Evolutionary conservation across 2,113 vertebrate species (phyloP), one percentile per base, ranked within the genome.

Genomic region (Bufo gargarizans): DNA sequence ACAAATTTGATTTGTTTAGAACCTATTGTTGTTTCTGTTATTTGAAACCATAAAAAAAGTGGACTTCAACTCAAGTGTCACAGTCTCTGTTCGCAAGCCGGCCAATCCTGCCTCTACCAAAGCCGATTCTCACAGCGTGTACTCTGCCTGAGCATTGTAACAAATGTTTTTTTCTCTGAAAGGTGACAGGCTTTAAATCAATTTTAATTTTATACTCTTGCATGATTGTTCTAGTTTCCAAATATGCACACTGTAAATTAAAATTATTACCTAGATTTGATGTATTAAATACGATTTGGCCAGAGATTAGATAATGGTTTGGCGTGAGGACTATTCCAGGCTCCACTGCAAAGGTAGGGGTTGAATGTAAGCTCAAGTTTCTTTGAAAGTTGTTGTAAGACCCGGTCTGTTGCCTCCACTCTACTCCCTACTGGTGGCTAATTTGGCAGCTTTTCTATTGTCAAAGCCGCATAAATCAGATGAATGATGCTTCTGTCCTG

Each of bases 341-440:
- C 82, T 71, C 12, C 19, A 8, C 50, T 84, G n/a, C 12, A 9
- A 67, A 22, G 7, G n/a, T 45, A 43, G 6, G 56, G 56, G 58
- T 49, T 61, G 33, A 47, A 17, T 55, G 12, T 56, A 55, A 72
- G n/a, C 86, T 81, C 61, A 56, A 33, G 63, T 81, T 87, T 69
- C 77, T 56, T 33, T 71, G 14, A n/a, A 67, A 81, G n/a, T 87
- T 87, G 63, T 63, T 81, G 22, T 65, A 81, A 72, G 76, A 58
- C 50, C 53, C 53, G 12, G 33, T 81, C 72, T 84, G 63, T 55
- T 81, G 63, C 63, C 63, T 78, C 63, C 19, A 20, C 61, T 80
- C 50, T 69, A 87, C 77, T 87, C 86, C 86, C 86, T 56, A 87
- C 77, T 81, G 86, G 86, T 81, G 77, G 77, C 14, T 65, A 79